Evolutionary conservation across 2,888 invertebrate species (phyloP).

Genomic region (Laspeyria flexula): DNA sequence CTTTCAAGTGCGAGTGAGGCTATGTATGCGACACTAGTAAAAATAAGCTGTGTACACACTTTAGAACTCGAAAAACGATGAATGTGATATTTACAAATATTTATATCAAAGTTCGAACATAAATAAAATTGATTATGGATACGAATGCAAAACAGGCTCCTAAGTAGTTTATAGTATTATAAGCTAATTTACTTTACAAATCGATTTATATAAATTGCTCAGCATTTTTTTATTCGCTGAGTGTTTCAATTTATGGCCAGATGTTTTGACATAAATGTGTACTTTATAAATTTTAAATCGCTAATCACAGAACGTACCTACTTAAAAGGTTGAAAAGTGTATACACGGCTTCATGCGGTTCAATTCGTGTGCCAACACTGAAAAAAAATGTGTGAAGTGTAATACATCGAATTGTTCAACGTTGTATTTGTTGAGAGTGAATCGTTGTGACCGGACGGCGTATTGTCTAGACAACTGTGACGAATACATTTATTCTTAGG

Average conservation of each 20-base stretch:
- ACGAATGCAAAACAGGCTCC: too few relatives aligned
- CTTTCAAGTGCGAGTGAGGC: constrained; percentile 19
- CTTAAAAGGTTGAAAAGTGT: not conserved
- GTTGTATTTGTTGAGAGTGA: constrained; percentile 27
- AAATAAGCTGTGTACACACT: not conserved
- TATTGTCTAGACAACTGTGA: constrained; percentile 54
- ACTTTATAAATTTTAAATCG: too few relatives aligned
- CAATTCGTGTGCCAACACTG: constrained; percentile 58
- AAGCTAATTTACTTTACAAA: too few relatives aligned
- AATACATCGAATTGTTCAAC: constrained; percentile 48
- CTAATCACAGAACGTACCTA: too few relatives aligned
- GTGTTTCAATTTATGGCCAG: too few relatives aligned
- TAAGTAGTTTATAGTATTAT: too few relatives aligned
- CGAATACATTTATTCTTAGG: constrained; percentile 41
- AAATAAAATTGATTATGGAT: too few relatives aligned
- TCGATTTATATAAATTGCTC: too few relatives aligned
- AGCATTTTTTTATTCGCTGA: too few relatives aligned
- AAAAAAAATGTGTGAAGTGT: constrained; percentile 54
- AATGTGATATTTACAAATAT: too few relatives aligned
- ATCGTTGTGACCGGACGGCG: constrained; percentile 37
- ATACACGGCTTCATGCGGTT: constrained; percentile 27
- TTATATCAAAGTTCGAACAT: too few relatives aligned
- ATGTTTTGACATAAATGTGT: too few relatives aligned
- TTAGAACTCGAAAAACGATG: not conserved
- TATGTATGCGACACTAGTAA: constrained; percentile 38